Evolutionary conservation across 2,888 invertebrate genomes (phyloP), one percentile per base, ranked within the genome.

Genomic region (Tribolium freemani): DNA sequence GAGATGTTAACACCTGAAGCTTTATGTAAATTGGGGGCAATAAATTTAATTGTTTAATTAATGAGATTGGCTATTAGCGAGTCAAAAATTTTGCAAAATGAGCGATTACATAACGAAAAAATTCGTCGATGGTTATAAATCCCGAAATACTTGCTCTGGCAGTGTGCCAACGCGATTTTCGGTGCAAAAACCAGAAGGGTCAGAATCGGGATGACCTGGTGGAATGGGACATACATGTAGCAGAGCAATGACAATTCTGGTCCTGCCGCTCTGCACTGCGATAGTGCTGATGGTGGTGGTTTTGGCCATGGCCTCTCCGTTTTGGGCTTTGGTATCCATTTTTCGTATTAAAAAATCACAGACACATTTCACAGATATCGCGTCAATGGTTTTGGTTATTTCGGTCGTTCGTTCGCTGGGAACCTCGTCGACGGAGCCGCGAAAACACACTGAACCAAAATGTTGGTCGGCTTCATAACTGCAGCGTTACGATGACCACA

Each of bases 281-380:
- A 96, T 95, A 70, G 96, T 96, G 86, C 95, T 95, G 82, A 96
- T 93, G 79, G 96, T 96, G 72, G 96, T 96, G 67, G 94, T 92
- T 78, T 90, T 89, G 60, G 88, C 78, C 84, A 86, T 85, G 4
- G 86, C 76, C 63, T 67, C 68, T 21, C 75, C 81, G 75, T 81
- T 81, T 75, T 83, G 83, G 45, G 74, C 71, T 75, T 77, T 79
- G 72, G 75, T 81, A 76, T 79, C 79, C 77, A 78, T 60, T 64
- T 61, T 48, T 50, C 4, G 5, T 16, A 16, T 16, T 1, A 16
- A 16, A 16, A 44, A 57, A 70, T 70, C 57, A 71, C 61, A 67
- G 58, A 58, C 63, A 73, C 69, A 73, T 72, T 45, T 66, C 68
- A 68, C 68, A 16, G 5, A 11, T n/a, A n/a, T 44, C 30, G 50